phyloP scores from a whole-genome alignment of 2,888 invertebrate species.

The Digitonthophagus gazella region DNA sequence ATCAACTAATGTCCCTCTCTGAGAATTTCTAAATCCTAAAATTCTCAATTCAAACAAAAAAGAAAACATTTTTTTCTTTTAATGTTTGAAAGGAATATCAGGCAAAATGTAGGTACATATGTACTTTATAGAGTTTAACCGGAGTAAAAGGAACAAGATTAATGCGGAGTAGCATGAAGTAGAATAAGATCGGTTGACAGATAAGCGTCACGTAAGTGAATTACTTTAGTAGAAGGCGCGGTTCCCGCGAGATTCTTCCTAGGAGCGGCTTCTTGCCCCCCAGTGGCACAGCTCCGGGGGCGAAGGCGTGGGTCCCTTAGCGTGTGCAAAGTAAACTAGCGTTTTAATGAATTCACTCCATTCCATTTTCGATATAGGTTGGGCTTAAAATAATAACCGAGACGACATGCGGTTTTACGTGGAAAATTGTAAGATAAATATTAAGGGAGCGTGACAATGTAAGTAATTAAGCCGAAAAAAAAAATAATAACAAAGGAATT shows the following conservation, averaged over 20 bases:
- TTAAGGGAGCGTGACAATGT: constrained; percentile 13
- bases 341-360: constrained; percentile 47
- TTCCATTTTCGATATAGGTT: constrained; percentile 45
- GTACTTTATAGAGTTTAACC: neutral
- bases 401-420: constrained; percentile 24
- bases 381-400: constrained; percentile 38
- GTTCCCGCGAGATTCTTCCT: constrained; percentile 51
- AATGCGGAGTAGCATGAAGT: constrained; percentile 22
- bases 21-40: too few relatives aligned
- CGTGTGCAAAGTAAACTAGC: constrained; percentile 49
- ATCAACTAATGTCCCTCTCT: neutral
- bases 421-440: constrained; percentile 29
- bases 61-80: too few relatives aligned
- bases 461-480: neutral
- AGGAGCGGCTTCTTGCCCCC: constrained; percentile 45
- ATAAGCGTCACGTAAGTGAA: constrained; percentile 40
- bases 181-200: constrained; percentile 25
- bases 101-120: neutral
- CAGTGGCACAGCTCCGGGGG: constrained; percentile 34
- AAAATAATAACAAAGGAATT: neutral
- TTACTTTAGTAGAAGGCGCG: constrained; percentile 45
- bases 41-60: too few relatives aligned
- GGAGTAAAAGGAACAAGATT: constrained; percentile 26
- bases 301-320: constrained; percentile 49
- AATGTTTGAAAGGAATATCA: too few relatives aligned